Evolutionary conservation across 2,888 invertebrate genomes (phyloP).

Genomic region (Coronaproctus castanopsis): DNA sequence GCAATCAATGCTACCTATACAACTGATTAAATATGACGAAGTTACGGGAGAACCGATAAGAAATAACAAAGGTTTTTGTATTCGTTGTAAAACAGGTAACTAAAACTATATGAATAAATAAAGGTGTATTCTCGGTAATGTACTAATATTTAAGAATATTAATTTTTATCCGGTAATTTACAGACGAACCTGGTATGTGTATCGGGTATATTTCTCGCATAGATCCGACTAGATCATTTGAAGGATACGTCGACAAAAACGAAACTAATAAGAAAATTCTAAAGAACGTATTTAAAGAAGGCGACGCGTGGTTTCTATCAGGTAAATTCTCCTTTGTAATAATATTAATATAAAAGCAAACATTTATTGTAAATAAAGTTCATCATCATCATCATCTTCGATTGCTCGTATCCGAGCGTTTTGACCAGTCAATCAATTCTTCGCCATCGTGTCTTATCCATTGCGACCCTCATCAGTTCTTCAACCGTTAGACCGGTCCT

Average conservation of each 20-base stretch:
- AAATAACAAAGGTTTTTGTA: conserved; percentile 43
- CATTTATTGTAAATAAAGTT: too few species aligned
- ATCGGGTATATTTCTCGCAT: conserved; percentile 47
- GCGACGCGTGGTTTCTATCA: conserved; percentile 78
- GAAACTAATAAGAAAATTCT: conserved; percentile 73
- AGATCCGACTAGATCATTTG: conserved; percentile 49
- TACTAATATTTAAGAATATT: background rate
- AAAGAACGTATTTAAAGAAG: conserved; percentile 56
- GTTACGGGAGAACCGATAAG: conserved; percentile 44
- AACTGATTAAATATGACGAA: conserved; percentile 41
- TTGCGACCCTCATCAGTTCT: too few species aligned
- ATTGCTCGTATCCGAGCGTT: too few species aligned
- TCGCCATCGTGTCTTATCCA: too few species aligned
- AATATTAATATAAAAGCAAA: too few species aligned
- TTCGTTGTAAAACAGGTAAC: conserved; percentile 48
- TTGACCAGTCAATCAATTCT: too few species aligned
- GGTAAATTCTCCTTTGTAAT: conserved; percentile 27
- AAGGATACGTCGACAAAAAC: conserved; percentile 43
- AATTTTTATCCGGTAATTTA: conserved; percentile 12
- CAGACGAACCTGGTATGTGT: conserved; percentile 64
- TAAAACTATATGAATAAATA: background rate
- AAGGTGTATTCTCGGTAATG: background rate
- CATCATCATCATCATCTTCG: too few species aligned
- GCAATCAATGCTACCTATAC: conserved; percentile 39
- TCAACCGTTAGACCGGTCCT: too few species aligned